These are phyloP conservation scores for Psittacus erithacus DNA, from an alignment of 2,113 vertebrate genomes.

Conservation along the genomic window DNA sequence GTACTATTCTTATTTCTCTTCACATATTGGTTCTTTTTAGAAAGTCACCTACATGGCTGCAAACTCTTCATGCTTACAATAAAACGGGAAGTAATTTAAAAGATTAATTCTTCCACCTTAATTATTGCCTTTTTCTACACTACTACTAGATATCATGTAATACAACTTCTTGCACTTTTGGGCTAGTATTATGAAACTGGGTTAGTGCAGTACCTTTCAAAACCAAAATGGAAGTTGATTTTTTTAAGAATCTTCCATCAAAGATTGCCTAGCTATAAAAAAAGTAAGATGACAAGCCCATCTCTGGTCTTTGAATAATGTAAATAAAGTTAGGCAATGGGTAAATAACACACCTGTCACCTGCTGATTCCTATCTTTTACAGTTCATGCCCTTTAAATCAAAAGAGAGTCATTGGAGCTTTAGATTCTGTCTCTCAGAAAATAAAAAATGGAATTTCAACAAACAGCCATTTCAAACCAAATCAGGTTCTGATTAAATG, in stretches of 20 bases:
- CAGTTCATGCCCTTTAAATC: constrained; percentile 12
- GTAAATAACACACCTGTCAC: not conserved
- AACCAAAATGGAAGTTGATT: not conserved
- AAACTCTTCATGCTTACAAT: not conserved
- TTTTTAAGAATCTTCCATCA: not conserved
- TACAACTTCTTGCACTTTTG: not conserved
- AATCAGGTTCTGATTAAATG: not conserved
- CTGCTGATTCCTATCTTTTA: constrained; percentile 30
- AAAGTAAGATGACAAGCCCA: not conserved
- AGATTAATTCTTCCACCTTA: not conserved
- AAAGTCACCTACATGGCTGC: not conserved
- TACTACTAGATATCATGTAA: not conserved
- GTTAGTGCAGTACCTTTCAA: not conserved
- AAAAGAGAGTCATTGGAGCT: not conserved
- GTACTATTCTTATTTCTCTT: not conserved
- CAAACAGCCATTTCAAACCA: not conserved
- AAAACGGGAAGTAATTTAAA: not conserved
- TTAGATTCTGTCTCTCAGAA: not conserved
- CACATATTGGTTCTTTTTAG: not conserved
- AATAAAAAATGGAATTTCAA: not conserved
- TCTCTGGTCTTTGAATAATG: not conserved
- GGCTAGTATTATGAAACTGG: not conserved
- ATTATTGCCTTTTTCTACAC: not conserved
- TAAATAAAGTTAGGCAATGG: not conserved
- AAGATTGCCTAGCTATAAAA: not conserved